Conservation (phyloP, 2,797 vertebrate species). For the Morus bassanus region DNA sequence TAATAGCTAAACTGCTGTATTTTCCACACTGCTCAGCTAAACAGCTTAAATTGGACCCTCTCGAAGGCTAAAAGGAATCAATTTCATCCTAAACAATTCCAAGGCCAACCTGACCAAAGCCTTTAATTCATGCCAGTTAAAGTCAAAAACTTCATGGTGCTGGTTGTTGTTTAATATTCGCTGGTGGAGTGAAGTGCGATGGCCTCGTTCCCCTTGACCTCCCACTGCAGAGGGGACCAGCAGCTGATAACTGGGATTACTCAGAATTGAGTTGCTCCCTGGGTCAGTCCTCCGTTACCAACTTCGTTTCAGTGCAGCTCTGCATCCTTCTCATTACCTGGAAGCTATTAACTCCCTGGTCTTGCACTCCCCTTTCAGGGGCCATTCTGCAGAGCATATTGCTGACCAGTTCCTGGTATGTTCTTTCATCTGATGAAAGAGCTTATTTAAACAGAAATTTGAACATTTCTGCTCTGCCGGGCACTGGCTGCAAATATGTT, state of each 20-base stretch:
- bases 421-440: constrained; percentile 62
- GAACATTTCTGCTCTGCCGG: constrained; percentile 20
- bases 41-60: constrained; percentile 47
- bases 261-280: background rate
- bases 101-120: constrained; percentile 50
- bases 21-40: constrained; percentile 65
- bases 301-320: background rate
- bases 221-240: background rate
- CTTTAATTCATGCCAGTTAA: constrained; percentile 24
- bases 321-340: background rate
- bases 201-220: background rate
- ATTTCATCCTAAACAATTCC: constrained; percentile 53
- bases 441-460: constrained; percentile 47
- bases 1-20: constrained; percentile 43
- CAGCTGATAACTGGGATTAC: background rate
- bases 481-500: background rate
- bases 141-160: background rate
- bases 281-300: background rate
- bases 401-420: constrained; percentile 45
- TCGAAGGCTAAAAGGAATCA: constrained; percentile 18
- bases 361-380: background rate
- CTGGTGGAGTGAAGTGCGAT: fast-evolving
- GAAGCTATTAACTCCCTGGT: background rate
- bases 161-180: background rate
- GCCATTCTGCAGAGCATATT: background rate